phyloP scores from a whole-genome alignment of 2,888 invertebrate genomes.

The Phasia obesa region DNA sequence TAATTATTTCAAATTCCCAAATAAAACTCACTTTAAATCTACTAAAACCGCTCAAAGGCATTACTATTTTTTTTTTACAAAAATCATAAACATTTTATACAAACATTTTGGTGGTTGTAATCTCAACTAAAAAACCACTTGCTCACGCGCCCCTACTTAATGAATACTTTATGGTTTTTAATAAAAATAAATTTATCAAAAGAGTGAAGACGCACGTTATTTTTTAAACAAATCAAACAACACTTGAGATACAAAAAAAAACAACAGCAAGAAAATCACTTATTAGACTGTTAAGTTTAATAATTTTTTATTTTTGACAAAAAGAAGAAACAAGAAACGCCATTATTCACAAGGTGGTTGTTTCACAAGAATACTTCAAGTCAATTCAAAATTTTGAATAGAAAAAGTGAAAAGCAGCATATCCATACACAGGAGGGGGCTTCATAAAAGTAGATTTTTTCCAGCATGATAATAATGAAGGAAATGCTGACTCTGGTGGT shows the following conservation, averaged over 20 bases:
- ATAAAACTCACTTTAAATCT: too few species aligned
- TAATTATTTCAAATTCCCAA: too few species aligned
- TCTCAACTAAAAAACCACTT: conserved; percentile 55
- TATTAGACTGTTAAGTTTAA: conserved; percentile 44
- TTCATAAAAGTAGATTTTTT: background rate
- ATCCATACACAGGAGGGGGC: background rate
- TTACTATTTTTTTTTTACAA: background rate
- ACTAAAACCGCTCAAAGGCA: conserved; percentile 14
- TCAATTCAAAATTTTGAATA: too few species aligned
- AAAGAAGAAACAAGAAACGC: conserved; percentile 2
- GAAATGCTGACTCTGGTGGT: conserved; percentile 28
- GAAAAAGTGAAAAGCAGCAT: too few species aligned
- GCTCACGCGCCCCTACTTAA: conserved; percentile 64
- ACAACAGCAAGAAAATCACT: conserved; percentile 41
- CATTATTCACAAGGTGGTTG: conserved; percentile 42
- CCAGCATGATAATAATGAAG: background rate
- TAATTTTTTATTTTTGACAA: conserved; percentile 44
- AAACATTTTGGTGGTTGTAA: conserved; percentile 26
- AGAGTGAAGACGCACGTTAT: conserved; percentile 43
- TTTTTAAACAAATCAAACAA: too few species aligned
- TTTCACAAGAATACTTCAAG: background rate
- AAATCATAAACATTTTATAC: conserved; percentile 12
- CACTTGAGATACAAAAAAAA: conserved; percentile 26
- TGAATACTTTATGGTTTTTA: conserved; percentile 42
- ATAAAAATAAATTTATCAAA: conserved; percentile 15